These are phyloP conservation scores for Ceratina japonica DNA, from an alignment of 1,140 invertebrate species.

Conservation along the genomic window DNA sequence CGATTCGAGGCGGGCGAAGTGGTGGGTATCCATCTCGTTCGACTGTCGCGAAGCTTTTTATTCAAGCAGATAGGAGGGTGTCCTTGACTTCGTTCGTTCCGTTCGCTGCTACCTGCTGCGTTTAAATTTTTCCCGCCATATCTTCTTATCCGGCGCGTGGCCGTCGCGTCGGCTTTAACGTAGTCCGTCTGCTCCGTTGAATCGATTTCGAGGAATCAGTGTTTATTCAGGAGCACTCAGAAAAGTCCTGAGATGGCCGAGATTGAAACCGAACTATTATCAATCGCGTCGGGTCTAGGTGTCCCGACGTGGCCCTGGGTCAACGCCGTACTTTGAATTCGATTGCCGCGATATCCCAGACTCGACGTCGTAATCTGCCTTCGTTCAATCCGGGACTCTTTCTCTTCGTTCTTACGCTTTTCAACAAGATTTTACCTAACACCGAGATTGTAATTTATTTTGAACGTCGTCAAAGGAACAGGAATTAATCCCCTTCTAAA, in stretches of 20 bases:
- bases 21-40: conserved; percentile 37
- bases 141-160: neutral
- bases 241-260: conserved; percentile 57
- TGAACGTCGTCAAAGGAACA: neutral
- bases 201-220: conserved; percentile 68
- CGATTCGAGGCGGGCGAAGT: conserved; percentile 2
- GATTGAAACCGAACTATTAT: conserved; percentile 69
- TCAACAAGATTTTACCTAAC: neutral
- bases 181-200: conserved; percentile 57
- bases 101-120: neutral
- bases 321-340: conserved; percentile 57
- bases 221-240: conserved; percentile 68
- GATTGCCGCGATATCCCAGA: conserved; percentile 48
- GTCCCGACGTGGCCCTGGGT: too few relatives aligned
- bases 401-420: conserved; percentile 14
- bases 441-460: conserved; percentile 34
- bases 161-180: conserved; percentile 48
- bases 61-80: conserved; percentile 16
- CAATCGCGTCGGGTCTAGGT: conserved; percentile 46
- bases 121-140: conserved; percentile 48
- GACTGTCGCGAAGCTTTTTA: conserved; percentile 11
- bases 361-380: conserved; percentile 42
- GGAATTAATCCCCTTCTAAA: neutral
- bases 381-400: neutral
- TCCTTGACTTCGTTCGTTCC: neutral